Conservation (phyloP, 2,888 invertebrate species). For the Brenthis hecate region DNA sequence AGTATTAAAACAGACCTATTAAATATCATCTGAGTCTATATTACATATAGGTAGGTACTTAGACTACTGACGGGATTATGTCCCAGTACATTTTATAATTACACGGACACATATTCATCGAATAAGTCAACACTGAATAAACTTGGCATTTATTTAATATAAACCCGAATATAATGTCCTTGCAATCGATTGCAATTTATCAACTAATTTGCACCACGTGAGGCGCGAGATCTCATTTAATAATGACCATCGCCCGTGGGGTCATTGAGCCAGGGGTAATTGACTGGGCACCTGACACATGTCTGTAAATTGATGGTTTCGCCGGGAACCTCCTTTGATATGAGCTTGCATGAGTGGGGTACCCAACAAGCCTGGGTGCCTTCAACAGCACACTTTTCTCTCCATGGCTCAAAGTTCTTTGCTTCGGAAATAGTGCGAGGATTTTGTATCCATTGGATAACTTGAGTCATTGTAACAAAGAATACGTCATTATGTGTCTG, state of each 20-base stretch:
- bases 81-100: conserved; percentile 79
- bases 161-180: conserved; percentile 66
- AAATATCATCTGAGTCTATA: conserved; percentile 83
- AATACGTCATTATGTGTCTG: conserved; percentile 94
- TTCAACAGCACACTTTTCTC: conserved; percentile 95
- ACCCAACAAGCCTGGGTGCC: conserved; percentile 92
- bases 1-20: conserved; percentile 80
- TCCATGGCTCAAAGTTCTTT: conserved; percentile 96
- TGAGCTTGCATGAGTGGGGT: conserved; percentile 94
- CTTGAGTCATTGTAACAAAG: conserved; percentile 97
- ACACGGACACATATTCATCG: conserved; percentile 69
- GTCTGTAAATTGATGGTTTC: conserved; percentile 97
- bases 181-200: conserved; percentile 67
- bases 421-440: conserved; percentile 92
- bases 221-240: conserved; percentile 83
- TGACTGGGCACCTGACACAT: conserved; percentile 95
- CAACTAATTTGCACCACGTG: conserved; percentile 70
- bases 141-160: conserved; percentile 44
- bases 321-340: conserved; percentile 95
- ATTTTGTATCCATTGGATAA: conserved; percentile 97
- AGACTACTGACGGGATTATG: conserved; percentile 80
- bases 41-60: conserved; percentile 82
- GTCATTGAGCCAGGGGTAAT: conserved; percentile 97
- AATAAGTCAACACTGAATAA: conserved; percentile 43
- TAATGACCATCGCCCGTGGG: conserved; percentile 94